Evolutionary conservation across 2,113 vertebrate genomes (phyloP).

Genomic region (Rhinichthys klamathensis): DNA sequence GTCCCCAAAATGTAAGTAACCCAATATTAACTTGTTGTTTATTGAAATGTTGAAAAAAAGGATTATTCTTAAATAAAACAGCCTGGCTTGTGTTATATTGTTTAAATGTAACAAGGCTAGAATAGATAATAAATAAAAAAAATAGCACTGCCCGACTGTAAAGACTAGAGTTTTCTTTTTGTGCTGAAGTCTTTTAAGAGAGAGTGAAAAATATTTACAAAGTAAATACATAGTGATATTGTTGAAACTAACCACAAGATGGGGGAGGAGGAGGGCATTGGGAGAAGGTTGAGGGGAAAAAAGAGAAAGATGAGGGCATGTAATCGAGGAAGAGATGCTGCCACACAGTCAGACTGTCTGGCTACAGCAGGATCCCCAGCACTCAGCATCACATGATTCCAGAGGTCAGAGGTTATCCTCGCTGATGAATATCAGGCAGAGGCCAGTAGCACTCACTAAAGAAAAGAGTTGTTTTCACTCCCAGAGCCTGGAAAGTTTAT

Average conservation of each 20-base stretch:
- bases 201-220: constrained; percentile 27
- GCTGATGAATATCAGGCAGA: constrained; percentile 79
- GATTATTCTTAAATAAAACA: neutral
- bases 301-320: constrained; percentile 49
- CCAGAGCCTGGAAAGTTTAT: constrained; percentile 77
- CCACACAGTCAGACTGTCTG: constrained; percentile 82
- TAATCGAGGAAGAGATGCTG: constrained; percentile 63
- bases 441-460: constrained; percentile 71
- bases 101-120: neutral
- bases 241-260: constrained; percentile 25
- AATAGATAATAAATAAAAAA: neutral
- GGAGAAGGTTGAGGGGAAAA: constrained; percentile 44
- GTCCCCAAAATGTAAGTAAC: neutral
- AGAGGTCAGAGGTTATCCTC: constrained; percentile 80
- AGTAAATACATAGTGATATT: constrained; percentile 50
- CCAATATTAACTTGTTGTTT: neutral
- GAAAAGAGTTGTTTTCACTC: constrained; percentile 78
- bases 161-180: constrained; percentile 60
- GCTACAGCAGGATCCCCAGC: constrained; percentile 78
- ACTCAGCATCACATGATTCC: constrained; percentile 80
- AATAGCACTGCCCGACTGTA: constrained; percentile 56
- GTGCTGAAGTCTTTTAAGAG: constrained; percentile 58
- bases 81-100: too few relatives aligned
- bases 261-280: neutral
- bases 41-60: neutral